phyloP scores from a whole-genome alignment of 2,797 vertebrate genomes.

The Parauchenoglanis ngamensis region DNA sequence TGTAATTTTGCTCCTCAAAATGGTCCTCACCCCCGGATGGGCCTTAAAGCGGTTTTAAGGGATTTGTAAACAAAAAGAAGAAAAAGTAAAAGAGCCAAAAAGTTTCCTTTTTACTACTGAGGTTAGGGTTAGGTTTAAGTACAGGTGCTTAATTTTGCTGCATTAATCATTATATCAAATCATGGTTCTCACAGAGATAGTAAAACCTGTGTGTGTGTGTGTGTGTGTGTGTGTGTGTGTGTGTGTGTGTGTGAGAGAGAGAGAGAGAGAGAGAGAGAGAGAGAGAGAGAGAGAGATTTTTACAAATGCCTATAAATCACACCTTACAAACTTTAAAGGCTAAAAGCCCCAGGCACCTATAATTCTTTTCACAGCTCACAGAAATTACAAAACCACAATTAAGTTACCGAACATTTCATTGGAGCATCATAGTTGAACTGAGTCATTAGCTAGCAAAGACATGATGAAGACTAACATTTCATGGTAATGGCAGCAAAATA shows the following conservation, averaged over 20 bases:
- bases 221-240: constrained; percentile 8
- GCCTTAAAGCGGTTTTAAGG: too few relatives aligned
- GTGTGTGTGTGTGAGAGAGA: background rate
- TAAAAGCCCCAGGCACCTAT: background rate
- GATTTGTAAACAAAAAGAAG: too few relatives aligned
- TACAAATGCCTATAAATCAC: constrained; percentile 1
- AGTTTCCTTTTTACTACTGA: too few relatives aligned
- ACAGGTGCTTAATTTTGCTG: too few relatives aligned
- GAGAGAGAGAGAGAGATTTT: background rate
- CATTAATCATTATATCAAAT: too few relatives aligned
- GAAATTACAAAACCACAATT: constrained; percentile 27
- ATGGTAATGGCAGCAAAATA: background rate
- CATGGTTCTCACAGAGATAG: too few relatives aligned
- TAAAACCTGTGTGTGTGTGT: background rate
- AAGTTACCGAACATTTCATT: constrained; percentile 17
- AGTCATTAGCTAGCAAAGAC: background rate
- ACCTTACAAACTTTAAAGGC: background rate
- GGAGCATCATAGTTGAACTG: constrained; percentile 1
- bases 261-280: background rate
- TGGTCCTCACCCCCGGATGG: too few relatives aligned
- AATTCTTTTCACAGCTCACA: constrained; percentile 17
- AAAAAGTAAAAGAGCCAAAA: too few relatives aligned
- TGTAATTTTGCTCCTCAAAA: too few relatives aligned
- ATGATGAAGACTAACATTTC: background rate
- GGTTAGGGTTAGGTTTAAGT: too few relatives aligned